Percentiles rank a stretch among this genome's conserved stretches.
phyloP scores from a whole-genome alignment of 1,140 invertebrate genomes.

The Drosophila yakuba region DNA sequence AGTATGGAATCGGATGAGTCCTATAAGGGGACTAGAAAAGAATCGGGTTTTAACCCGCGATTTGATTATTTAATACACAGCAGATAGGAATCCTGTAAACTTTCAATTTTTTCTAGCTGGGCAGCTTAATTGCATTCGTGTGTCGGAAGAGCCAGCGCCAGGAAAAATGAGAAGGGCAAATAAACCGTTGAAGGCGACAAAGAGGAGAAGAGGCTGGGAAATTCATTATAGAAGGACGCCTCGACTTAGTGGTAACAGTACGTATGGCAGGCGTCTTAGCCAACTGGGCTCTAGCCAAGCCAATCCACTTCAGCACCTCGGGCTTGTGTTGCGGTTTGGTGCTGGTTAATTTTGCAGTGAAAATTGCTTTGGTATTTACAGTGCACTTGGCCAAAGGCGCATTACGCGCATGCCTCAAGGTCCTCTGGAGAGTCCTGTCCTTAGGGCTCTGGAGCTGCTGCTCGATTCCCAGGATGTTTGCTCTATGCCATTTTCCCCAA shows the following conservation, averaged over 20 bases:
- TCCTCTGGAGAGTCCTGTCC: conserved; percentile 2
- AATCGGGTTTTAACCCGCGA: background rate
- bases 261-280: conserved; percentile 23
- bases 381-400: conserved; percentile 75
- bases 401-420: conserved; percentile 49
- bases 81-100: conserved; percentile 8
- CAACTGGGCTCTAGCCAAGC: conserved; percentile 9
- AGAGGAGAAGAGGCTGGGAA: background rate
- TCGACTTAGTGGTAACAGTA: conserved; percentile 31
- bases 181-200: conserved; percentile 31
- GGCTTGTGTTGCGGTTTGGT: conserved; percentile 70
- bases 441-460: background rate
- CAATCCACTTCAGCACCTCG: conserved; percentile 55
- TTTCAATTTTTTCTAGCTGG: conserved; percentile 26
- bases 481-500: conserved; percentile 46
- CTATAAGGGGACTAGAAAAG: background rate
- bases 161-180: conserved; percentile 56
- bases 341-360: conserved; percentile 79
- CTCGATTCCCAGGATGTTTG: conserved; percentile 29
- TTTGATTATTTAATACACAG: conserved; percentile 24
- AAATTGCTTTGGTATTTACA: conserved; percentile 82
- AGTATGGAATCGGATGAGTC: background rate
- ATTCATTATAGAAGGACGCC: conserved; percentile 61
- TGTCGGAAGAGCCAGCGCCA: conserved; percentile 4
- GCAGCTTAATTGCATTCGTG: conserved; percentile 64